Base-by-base conservation (phyloP, 35 echinoderm and acorn worm species). In the Stichopus chloronotus region DNA sequence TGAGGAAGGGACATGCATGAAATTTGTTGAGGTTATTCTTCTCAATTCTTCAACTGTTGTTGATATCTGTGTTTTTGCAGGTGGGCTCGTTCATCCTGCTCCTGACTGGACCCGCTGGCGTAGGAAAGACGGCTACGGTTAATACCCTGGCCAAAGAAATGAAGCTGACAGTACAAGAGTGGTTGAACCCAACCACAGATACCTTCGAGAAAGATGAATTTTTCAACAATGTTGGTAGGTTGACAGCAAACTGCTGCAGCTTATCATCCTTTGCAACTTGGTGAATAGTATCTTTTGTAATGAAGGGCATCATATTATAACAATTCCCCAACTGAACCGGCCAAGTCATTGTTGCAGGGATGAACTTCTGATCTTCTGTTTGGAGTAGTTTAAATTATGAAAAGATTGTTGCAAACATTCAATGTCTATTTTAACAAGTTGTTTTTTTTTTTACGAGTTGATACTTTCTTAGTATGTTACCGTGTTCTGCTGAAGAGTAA, bases 61-160 rank as follows among this genome's bases (percentile, higher is more conserved):
- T 13, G 52, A 17, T 81, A 52, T 10, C 78, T 20, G 78, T 8
- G 23, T 9, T 25, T 91, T 79, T 56, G 14, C 72, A 91, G 90
- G 17, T 53, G 56, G 90, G 78, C 57, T 77, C 90, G 8, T 79
- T 94, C 30, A 90, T 96, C 25, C 79, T 99, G 24, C 71, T 99
- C 0, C 92, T 99, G 12, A 96, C 95, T 58, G 97, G 97, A 21
- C 97, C 95, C 63, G 92, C 95, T 58, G 97, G 97, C 9, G 94
- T 94, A 30, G 97, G 97, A 1, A 99, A 99, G 90, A 99, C 95
- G 5, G 95, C 97, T 1, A 99, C 97, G 13, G 30, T 99, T n/a
- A 69, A 94, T 7, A 87, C 92, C 20, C 83, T 99, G 53, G 93
- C 93, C 55, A 95, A 99, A 76, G 94, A 99, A 85, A 74, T 99